Percentiles rank a stretch among this genome's conserved stretches.
Evolutionary conservation across 2,888 invertebrate genomes (phyloP).

Genomic region (Gryllus longicercus): DNA sequence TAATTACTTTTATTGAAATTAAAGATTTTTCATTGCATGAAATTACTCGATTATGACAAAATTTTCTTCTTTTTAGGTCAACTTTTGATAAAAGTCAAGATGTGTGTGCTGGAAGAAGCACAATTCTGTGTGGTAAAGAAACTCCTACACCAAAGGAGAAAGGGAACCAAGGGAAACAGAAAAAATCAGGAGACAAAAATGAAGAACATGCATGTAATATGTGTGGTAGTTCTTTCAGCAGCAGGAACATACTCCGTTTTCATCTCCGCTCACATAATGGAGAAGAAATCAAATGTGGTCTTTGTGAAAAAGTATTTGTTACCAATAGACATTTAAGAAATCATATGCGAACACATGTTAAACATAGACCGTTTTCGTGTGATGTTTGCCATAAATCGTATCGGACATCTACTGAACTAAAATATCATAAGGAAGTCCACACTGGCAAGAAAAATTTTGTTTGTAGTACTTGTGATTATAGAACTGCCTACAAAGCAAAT

Average conservation of each 20-base stretch:
- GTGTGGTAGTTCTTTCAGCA: slow-evolving; percentile 28
- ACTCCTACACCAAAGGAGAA: slow-evolving; percentile 21
- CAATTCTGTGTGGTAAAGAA: not conserved
- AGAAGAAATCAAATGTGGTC: slow-evolving; percentile 32
- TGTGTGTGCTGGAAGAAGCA: slow-evolving; percentile 19
- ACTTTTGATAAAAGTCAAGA: slow-evolving; percentile 17
- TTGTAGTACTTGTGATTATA: slow-evolving; percentile 33
- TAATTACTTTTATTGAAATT: too few relatives aligned
- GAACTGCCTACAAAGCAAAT: slow-evolving; percentile 33
- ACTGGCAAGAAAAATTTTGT: slow-evolving; percentile 32
- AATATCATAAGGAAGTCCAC: slow-evolving; percentile 34
- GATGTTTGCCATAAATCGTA: slow-evolving; percentile 41
- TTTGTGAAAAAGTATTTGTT: slow-evolving; percentile 35
- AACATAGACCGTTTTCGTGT: slow-evolving; percentile 37
- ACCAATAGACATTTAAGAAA: slow-evolving; percentile 32
- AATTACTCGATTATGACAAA: slow-evolving; percentile 20
- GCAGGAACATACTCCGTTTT: slow-evolving; percentile 24
- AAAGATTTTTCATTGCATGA: too few relatives aligned
- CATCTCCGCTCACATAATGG: slow-evolving; percentile 25
- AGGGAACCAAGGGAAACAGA: slow-evolving; percentile 20
- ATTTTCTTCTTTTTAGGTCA: slow-evolving; percentile 35
- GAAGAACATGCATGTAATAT: slow-evolving; percentile 22
- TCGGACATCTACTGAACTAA: slow-evolving; percentile 29
- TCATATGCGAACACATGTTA: slow-evolving; percentile 34
- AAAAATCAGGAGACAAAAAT: not conserved